Base-by-base conservation (phyloP, 2,113 vertebrate genomes). In the Lagopus muta region DNA sequence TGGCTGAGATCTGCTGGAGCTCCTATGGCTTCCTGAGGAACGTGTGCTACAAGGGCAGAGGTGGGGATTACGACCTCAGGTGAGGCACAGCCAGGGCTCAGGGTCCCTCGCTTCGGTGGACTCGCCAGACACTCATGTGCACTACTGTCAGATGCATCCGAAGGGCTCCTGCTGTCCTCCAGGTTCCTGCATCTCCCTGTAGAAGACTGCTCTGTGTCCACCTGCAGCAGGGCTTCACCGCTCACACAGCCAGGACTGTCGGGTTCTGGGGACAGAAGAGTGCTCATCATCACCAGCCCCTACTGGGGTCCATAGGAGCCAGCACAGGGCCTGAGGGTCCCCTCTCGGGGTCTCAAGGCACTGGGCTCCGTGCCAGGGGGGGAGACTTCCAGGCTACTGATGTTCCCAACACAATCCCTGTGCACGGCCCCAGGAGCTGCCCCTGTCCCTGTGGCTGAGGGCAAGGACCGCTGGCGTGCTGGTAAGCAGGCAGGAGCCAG, bases 161-260 rank as follows among this genome's bases (percentile, higher is more conserved):
- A 30, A 12, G 16, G 19, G 67, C 25, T 82, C 45, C 55, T 0
- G 0, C 30, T 32, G 4, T 65, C 55, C 70, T 55, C 38, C 1
- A 1, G 62, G 10, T 76, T 57, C 38, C 13, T 6, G 22, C 21
- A 18, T 55, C 7, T 62, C 45, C 17, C 34, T 18, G 70, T 16
- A 2, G 13, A 3, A 25, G 38, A 6, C 48, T 79, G 36, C 34
- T 14, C 1, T 1, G 16, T 8, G 9, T 19, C 43, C n/a, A 7
- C 5, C 73, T 73, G 77, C 87, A 36, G 60, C 30, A 30, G 8
- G 0, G 2, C 5, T 0, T 17, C 50, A 6, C 10, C 0, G 0
- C 87, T 48, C 9, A 0, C 1, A 3, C 72, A 64, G 58, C n/a
- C 80, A 4, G 8, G 24, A 11, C 0, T 5, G 10, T 25, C 18